Evolutionary conservation across 2,113 vertebrate species (phyloP).

Genomic region (Heloderma charlesbogerti): DNA sequence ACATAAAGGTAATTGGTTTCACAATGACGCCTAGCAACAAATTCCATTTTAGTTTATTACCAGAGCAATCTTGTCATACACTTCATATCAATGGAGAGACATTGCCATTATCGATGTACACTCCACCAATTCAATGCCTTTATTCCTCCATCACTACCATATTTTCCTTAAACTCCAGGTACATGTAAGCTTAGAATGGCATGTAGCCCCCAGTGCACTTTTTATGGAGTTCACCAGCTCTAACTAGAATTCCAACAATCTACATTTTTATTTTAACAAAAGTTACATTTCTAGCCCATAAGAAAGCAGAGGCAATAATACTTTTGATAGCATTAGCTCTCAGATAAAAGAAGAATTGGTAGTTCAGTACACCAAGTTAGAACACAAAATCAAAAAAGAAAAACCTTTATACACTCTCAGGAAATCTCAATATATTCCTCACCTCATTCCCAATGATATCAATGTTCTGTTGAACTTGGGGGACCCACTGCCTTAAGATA

Average conservation of each 20-base stretch:
- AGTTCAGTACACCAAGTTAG: not conserved
- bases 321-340: conserved; percentile 7
- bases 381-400: not conserved
- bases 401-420: not conserved
- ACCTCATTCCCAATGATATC: conserved; percentile 94
- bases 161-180: not conserved
- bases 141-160: not conserved
- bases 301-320: not conserved
- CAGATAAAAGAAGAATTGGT: not conserved
- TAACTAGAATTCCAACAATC: not conserved
- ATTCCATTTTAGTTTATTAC: not conserved
- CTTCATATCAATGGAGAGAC: not conserved
- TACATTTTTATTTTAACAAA: not conserved
- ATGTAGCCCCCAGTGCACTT: not conserved
- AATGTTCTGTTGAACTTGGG: conserved; percentile 97
- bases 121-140: not conserved
- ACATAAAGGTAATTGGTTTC: conserved; percentile 11
- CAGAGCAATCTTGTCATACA: not conserved
- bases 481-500: conserved; percentile 97
- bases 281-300: not conserved
- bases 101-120: not conserved
- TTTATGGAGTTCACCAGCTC: not conserved
- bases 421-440: conserved; percentile 39
- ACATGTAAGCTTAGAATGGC: not conserved
- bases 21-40: conserved; percentile 1